phyloP scores from a whole-genome alignment of 2,113 vertebrate genomes.

The Falco punctatus region DNA sequence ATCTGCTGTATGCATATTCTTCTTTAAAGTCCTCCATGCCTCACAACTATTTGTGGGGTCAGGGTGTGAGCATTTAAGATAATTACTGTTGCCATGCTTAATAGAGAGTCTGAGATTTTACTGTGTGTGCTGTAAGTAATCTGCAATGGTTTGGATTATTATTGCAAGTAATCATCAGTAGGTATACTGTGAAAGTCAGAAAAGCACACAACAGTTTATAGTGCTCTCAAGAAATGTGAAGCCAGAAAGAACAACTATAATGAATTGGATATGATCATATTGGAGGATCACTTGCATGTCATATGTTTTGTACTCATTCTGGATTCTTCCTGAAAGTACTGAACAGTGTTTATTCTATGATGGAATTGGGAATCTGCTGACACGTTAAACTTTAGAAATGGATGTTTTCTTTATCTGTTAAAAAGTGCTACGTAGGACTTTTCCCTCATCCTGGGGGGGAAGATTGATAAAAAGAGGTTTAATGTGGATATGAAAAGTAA shows the following conservation, averaged over 20 bases:
- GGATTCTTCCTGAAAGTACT: neutral
- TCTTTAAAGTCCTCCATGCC: neutral
- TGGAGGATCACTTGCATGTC: neutral
- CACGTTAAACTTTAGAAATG: neutral
- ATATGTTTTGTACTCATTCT: neutral
- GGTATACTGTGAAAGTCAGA: neutral
- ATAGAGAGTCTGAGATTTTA: neutral
- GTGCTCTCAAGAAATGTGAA: neutral
- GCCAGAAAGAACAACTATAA: neutral
- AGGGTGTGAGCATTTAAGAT: accelerated
- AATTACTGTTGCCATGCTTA: neutral
- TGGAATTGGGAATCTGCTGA: neutral
- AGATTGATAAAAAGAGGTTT: neutral
- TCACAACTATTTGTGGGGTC: neutral
- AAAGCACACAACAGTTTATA: neutral
- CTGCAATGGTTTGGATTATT: neutral
- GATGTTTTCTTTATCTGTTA: neutral
- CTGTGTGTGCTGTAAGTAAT: neutral
- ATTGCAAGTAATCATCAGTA: neutral
- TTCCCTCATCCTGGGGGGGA: neutral
- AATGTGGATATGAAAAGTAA: neutral
- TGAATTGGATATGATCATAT: neutral
- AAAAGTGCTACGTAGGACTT: neutral
- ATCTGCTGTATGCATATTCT: neutral
- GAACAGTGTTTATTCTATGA: neutral